Evolutionary conservation across 2,888 invertebrate species (phyloP), one percentile per base, ranked within the genome.

Genomic region (Drosophila anomalata): DNA sequence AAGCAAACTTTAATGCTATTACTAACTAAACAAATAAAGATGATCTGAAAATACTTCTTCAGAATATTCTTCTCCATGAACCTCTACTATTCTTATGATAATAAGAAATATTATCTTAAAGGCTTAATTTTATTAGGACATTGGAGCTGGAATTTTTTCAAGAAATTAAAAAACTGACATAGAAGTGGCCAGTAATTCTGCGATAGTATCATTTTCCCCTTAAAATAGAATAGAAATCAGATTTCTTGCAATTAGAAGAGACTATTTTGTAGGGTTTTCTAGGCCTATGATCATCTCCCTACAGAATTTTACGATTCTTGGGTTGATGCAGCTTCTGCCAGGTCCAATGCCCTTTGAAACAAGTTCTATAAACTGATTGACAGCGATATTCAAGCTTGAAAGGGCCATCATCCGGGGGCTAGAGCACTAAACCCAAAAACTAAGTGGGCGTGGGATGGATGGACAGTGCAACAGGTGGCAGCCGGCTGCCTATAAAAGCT

Each of bases 361-460:
- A 42, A 82, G 74, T 70, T 80, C 73, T 59, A 56, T 69, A 57
- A 57, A 72, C 67, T 81, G 79, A 84, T 79, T 76, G 76, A 73
- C 70, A 39, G 14, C 71, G 55, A 71, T 53, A 76, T 56, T 50
- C 46, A 44, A 60, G 48, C 53, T 56, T 36, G 54, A 61, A 58
- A 68, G 68, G 63, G 60, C 73, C 60, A 67, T 66, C 55, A 36
- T 44, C 53, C 20, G 22, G 46, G 50, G 46, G 22, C 47, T 22
- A 51, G 67, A 50, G 31, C 60, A 65, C 55, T 70, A 60, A 71
- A 73, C 57, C 42, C n/a, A 47, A 54, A 69, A 48, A 51, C 74
- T 75, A 68, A 77, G 72, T 79, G 62, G 33, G 55, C 59, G 78
- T 74, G 82, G 79, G 81, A 42, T 61, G 61, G 48, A 26, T 22